Conservation (phyloP, 2,113 vertebrate genomes). For the Oophaga pumilio region DNA sequence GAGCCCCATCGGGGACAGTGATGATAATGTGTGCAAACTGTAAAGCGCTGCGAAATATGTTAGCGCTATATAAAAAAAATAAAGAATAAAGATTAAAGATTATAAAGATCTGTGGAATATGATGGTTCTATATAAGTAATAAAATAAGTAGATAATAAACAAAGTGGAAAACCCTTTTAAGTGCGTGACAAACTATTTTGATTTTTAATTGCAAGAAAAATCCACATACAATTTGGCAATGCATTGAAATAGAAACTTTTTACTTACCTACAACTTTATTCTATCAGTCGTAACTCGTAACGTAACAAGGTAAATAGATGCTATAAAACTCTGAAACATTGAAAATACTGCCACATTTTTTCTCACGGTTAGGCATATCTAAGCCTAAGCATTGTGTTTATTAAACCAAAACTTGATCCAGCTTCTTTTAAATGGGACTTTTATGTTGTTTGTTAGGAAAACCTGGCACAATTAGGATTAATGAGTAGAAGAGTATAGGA, state of each 20-base stretch:
- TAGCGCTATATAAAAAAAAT: too few relatives aligned
- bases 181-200: neutral
- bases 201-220: neutral
- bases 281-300: neutral
- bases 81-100: too few relatives aligned
- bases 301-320: neutral
- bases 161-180: neutral
- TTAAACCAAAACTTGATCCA: conserved; percentile 11
- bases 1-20: too few relatives aligned
- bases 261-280: neutral
- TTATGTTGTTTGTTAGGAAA: conserved; percentile 43
- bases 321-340: neutral
- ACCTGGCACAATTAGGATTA: conserved; percentile 53
- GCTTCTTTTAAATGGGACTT: conserved; percentile 19
- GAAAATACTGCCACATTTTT: neutral
- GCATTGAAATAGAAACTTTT: neutral
- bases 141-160: too few relatives aligned
- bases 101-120: too few relatives aligned
- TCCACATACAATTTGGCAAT: neutral
- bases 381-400: neutral
- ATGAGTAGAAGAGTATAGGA: conserved; percentile 42
- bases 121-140: too few relatives aligned
- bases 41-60: too few relatives aligned
- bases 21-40: too few relatives aligned
- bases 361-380: conserved; percentile 35